Conservation (phyloP, 2,797 vertebrate species). For the Oryzias sinensis region DNA sequence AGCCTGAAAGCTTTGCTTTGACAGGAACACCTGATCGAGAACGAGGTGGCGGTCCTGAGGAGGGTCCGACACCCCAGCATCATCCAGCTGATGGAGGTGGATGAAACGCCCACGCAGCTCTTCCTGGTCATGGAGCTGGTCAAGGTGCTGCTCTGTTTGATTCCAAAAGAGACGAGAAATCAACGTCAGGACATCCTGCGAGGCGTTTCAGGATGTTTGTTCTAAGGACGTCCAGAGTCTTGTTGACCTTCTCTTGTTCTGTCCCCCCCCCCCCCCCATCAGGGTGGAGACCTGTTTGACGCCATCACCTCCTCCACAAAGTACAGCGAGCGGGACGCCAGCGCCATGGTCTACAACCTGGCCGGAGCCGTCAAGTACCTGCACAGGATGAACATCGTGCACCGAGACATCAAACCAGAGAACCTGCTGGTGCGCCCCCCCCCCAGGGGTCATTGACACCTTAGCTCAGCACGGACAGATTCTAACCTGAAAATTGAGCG, state of each 20-base stretch:
- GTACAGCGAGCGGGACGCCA: constrained; percentile 93
- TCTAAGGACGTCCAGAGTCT: too few relatives aligned
- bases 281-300: constrained; percentile 95
- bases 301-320: constrained; percentile 98
- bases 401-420: constrained; percentile 98
- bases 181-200: too few relatives aligned
- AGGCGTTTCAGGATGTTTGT: too few relatives aligned
- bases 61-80: constrained; percentile 94
- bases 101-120: constrained; percentile 90
- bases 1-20: neutral
- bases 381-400: constrained; percentile 92
- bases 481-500: too few relatives aligned
- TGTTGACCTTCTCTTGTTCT: fast-evolving
- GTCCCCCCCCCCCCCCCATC: neutral
- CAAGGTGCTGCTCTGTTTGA: constrained; percentile 41
- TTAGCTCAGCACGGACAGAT: too few relatives aligned
- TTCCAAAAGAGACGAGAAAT: too few relatives aligned
- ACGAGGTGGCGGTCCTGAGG: constrained; percentile 92
- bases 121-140: constrained; percentile 96
- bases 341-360: constrained; percentile 97
- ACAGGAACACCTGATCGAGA: constrained; percentile 96
- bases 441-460: too few relatives aligned
- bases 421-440: constrained; percentile 86
- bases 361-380: constrained; percentile 91
- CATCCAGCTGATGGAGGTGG: constrained; percentile 96